Evolutionary conservation across 2,888 invertebrate species (phyloP), one percentile per base, ranked within the genome.

Genomic region (Drosophila siamana): DNA sequence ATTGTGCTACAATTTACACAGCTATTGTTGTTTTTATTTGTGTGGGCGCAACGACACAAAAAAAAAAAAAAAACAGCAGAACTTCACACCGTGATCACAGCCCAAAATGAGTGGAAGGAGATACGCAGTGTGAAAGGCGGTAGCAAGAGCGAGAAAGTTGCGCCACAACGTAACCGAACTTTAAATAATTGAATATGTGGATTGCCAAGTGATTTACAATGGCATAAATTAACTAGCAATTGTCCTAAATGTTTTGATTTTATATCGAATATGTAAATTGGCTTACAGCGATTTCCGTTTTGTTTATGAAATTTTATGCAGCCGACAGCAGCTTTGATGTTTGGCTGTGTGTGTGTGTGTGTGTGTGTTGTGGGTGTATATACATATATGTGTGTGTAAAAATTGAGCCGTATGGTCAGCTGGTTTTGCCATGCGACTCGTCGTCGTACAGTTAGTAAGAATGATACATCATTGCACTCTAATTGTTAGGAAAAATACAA

Each of bases 271-370:
- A 69, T 67, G 75, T 50, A 51, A 67, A 79, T 70, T 54, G 41
- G 62, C 56, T 59, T 78, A 69, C 75, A 63, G 50, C 15, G 55
- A 16, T 55, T 61, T 79, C 51, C 60, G 66, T 65, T 75, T 68
- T 65, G 68, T 78, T 75, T 75, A 73, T 78, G 47, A 68, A 67
- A 77, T 55, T 61, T 44, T 62, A 69, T 69, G 60, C 70, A 74
- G 47, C 59, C 52, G 38, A 38, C 48, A 11, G 55, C 38, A 55
- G 30, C 30, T 67, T 67, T 7, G 28, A 16, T 19, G 13, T 43
- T 40, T 54, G 24, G 56, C 15, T 50, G 30, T 11, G 26, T 36
- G 9, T 4, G 22, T 13, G n/a, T 22, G 13, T 28, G 33, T 8
- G 11, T 19, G 15, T 26, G 44, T n/a, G 38, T 41, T 4, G 22